Evolutionary conservation across 2,888 invertebrate genomes (phyloP).

Genomic region (Brenthis hecate): DNA sequence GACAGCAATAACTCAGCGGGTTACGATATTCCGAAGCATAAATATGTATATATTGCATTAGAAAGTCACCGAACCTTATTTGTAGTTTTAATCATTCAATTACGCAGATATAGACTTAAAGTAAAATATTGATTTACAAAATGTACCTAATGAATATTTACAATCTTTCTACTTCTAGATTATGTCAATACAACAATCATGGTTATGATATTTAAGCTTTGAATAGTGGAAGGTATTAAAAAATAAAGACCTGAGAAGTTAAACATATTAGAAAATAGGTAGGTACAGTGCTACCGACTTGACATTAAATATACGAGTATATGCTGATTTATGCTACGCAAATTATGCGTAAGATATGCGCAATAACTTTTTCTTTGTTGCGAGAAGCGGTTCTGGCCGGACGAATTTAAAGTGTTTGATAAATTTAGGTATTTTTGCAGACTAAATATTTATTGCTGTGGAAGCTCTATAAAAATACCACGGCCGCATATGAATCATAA

Average conservation of each 20-base stretch:
- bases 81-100: slow-evolving; percentile 21
- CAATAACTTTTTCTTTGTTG: slow-evolving; percentile 45
- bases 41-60: slow-evolving; percentile 51
- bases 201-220: background rate
- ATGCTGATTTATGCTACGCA: slow-evolving; percentile 1
- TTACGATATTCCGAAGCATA: slow-evolving; percentile 55
- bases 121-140: background rate
- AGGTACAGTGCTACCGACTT: background rate
- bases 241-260: background rate
- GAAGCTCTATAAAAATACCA: slow-evolving; percentile 45
- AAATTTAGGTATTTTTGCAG: slow-evolving; percentile 40
- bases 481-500: slow-evolving; percentile 67
- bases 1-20: slow-evolving; percentile 56
- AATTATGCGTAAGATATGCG: slow-evolving; percentile 1
- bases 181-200: background rate
- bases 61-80: slow-evolving; percentile 54
- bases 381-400: slow-evolving; percentile 36
- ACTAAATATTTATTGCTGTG: slow-evolving; percentile 40
- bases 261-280: background rate
- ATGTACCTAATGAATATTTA: background rate
- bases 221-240: background rate
- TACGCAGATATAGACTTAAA: background rate
- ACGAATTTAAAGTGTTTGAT: slow-evolving; percentile 32
- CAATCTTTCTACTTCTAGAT: background rate
- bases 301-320: background rate